Conservation (phyloP, 2,797 vertebrate species). For the Tokudaia muenninki region DNA sequence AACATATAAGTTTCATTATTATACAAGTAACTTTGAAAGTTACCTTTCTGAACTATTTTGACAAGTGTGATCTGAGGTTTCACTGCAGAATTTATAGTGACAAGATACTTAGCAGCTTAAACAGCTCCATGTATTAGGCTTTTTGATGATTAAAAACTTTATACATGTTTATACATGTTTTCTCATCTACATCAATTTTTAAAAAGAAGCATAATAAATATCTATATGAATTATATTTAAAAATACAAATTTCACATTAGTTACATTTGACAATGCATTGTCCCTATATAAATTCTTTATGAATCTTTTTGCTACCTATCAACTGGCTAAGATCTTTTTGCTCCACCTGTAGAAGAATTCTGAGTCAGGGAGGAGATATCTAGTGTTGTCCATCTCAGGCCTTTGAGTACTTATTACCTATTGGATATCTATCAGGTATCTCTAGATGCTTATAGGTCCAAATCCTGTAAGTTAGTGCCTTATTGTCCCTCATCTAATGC, state of each 20-base stretch:
- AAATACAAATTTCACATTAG: constrained; percentile 23
- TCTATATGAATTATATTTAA: constrained; percentile 54
- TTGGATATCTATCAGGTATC: not conserved
- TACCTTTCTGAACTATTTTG: constrained; percentile 23
- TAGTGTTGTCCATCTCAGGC: not conserved
- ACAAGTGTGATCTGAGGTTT: not conserved
- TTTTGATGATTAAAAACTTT: constrained; percentile 45
- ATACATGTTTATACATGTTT: constrained; percentile 1
- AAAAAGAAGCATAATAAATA: constrained; percentile 81
- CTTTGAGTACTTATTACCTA: not conserved
- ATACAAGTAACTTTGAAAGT: constrained; percentile 28
- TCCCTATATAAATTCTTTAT: not conserved
- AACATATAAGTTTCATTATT: constrained; percentile 33
- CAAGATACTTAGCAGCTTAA: constrained; percentile 16
- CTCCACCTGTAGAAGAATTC: not conserved
- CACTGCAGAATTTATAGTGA: constrained; percentile 25
- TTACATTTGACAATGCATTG: constrained; percentile 2
- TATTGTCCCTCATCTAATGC: not conserved
- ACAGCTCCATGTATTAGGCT: constrained; percentile 48
- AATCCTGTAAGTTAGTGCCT: not conserved
- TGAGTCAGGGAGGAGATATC: not conserved
- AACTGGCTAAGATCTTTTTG: not conserved
- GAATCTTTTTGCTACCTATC: not conserved
- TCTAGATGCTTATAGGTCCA: not conserved
- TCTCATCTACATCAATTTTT: not conserved